Evolutionary conservation across 2,797 vertebrate species (phyloP), one percentile per base, ranked within the genome.

Genomic region (Pseudochromis fuscus): DNA sequence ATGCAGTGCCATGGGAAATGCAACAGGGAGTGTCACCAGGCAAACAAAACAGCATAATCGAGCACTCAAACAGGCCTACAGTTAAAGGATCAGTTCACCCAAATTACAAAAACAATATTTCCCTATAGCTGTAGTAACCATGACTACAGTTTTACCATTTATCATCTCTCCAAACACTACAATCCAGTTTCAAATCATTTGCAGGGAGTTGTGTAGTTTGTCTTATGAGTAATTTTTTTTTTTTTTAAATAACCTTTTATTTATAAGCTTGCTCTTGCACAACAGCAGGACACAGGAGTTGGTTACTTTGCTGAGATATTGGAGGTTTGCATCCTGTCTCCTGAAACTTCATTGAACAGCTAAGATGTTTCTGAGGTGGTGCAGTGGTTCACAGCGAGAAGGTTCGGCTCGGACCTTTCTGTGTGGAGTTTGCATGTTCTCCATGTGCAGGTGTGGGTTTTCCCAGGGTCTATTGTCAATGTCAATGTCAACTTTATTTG

Each of bases 1-100:
- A 45, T 68, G 77, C 64, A 51, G 84, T 76, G 68, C 70, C 80
- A 81, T 89, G 87, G 77, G 86, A 89, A 89, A 87, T 85, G 81
- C 81, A 82, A 82, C 48, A 77, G 76, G 72, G 85, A 88, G 78
- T 85, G 70, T 74, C 81, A 53, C 48, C 64, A 85, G 33, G 81
- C 73, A 88, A 82, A 82, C 78, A 79, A 31, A 59, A 65, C 65
- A 71, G 51, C 59, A 48, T 58, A 79, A 64, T 51, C 25, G 9
- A 4, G 28, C 63, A 27, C 59, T 58, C 45, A 37, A 13, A 50
- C 61, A 37, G 55, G 38, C 42, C 19, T 50, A 27, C 42, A 25
- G 65, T 62, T 67, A 77, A 83, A 68, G 67, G 57, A 30, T 46
- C 55, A 45, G n/a, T 64, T 75, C 35, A 48, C 23, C n/a, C 31